A percentile compares a stretch with the other conserved stretches of the same genome.
Evolutionary conservation across 1,140 invertebrate genomes (phyloP).

Genomic region (Tetranychus cinnabarinus): DNA sequence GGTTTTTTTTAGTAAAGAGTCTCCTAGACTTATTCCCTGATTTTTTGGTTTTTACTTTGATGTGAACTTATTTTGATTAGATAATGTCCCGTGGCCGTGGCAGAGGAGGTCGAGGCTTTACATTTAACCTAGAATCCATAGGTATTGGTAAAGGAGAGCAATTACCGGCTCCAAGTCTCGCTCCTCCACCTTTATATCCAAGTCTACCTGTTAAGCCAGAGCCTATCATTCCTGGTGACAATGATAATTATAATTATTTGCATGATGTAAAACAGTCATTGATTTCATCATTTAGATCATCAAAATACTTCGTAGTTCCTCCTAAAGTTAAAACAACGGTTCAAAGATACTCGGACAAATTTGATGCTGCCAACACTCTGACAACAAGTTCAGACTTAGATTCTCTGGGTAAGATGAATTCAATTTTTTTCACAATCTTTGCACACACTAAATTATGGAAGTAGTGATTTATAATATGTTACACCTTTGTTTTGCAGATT

Average conservation of each 20-base stretch:
- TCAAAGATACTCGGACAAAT: slow-evolving; percentile 37
- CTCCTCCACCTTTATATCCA: slow-evolving; percentile 42
- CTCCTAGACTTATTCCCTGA: too few species aligned
- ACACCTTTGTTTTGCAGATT: slow-evolving; percentile 1
- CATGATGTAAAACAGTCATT: slow-evolving; percentile 34
- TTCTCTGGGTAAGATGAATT: not conserved
- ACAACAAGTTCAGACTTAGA: slow-evolving; percentile 15
- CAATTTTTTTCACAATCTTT: too few species aligned
- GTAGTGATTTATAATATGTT: not conserved
- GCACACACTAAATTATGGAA: too few species aligned
- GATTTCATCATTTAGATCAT: slow-evolving; percentile 29
- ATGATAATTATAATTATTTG: slow-evolving; percentile 24
- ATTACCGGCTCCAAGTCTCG: slow-evolving; percentile 29
- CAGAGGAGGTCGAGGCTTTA: slow-evolving; percentile 24
- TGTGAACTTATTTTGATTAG: too few species aligned
- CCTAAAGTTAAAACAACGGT: slow-evolving; percentile 30
- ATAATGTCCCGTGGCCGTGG: slow-evolving; percentile 21
- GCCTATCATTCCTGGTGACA: slow-evolving; percentile 22
- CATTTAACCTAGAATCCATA: slow-evolving; percentile 35
- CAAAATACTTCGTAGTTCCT: slow-evolving; percentile 24
- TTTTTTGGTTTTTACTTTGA: too few species aligned
- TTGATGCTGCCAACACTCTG: slow-evolving; percentile 33
- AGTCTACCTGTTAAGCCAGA: slow-evolving; percentile 25
- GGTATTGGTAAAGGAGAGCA: slow-evolving; percentile 34
- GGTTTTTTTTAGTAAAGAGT: too few species aligned